Conservation (phyloP, 2,888 invertebrate species). For the Hemistola chrysoprasaria region DNA sequence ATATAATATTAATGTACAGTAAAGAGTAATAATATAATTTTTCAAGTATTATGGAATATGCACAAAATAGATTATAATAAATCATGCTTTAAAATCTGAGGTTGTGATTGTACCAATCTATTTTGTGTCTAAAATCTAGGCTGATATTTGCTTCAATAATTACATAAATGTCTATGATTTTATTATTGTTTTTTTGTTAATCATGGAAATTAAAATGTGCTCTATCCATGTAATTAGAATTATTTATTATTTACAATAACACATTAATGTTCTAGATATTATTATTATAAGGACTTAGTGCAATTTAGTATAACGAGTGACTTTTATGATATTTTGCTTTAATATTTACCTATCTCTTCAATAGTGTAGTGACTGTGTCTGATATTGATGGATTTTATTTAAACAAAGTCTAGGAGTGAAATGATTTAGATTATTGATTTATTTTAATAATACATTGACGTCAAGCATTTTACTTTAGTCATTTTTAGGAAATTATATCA, state of each 20-base stretch:
- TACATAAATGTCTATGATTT: too few species aligned
- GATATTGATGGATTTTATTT: background rate
- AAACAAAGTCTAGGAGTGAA: background rate
- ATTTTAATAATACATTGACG: too few species aligned
- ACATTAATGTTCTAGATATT: slow-evolving; percentile 8
- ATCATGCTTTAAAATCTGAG: slow-evolving; percentile 54
- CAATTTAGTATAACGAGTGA: slow-evolving; percentile 36
- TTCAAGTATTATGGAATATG: slow-evolving; percentile 15
- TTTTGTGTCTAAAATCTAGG: slow-evolving; percentile 35
- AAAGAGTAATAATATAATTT: slow-evolving; percentile 17
- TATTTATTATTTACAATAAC: background rate
- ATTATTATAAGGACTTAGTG: slow-evolving; percentile 33
- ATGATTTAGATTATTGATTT: too few species aligned
- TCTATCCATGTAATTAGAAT: too few species aligned
- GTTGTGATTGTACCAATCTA: slow-evolving; percentile 61
- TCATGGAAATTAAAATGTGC: too few species aligned
- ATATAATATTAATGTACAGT: slow-evolving; percentile 2
- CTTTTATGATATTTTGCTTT: too few species aligned
- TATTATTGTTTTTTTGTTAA: too few species aligned
- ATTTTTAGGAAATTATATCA: background rate
- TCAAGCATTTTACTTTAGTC: too few species aligned
- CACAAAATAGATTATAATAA: slow-evolving; percentile 51
- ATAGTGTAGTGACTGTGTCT: background rate
- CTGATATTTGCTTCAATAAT: slow-evolving; percentile 1
- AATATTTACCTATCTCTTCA: too few species aligned